Conservation (phyloP, 1,140 invertebrate genomes). For the Asbolus verrucosus region DNA sequence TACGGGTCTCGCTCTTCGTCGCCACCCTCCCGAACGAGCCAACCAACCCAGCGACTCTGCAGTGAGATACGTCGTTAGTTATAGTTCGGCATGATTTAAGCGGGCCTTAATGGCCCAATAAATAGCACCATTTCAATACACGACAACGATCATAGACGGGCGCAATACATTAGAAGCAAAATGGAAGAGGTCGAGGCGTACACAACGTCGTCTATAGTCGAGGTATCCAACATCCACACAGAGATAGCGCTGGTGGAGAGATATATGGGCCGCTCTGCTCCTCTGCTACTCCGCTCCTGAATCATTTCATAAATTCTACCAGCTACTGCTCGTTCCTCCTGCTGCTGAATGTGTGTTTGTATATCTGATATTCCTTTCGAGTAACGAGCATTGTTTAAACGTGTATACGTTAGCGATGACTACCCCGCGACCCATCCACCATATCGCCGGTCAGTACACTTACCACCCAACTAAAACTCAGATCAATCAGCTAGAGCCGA, state of each 20-base stretch:
- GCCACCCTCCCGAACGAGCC: conserved; percentile 35
- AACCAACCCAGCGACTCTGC: conserved; percentile 30
- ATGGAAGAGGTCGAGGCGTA: conserved; percentile 52
- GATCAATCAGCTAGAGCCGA: conserved; percentile 17
- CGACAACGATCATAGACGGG: conserved; percentile 62
- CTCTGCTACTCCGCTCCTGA: conserved; percentile 49
- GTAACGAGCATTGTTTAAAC: conserved; percentile 49
- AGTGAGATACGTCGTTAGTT: conserved; percentile 62
- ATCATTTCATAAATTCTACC: conserved; percentile 55
- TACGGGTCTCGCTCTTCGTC: conserved; percentile 46
- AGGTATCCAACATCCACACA: conserved; percentile 48
- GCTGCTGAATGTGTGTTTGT: conserved; percentile 42
- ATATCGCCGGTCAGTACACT: conserved; percentile 3
- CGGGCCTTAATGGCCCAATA: conserved; percentile 64
- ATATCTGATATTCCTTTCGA: conserved; percentile 49
- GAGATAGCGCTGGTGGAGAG: conserved; percentile 49
- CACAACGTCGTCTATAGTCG: conserved; percentile 55
- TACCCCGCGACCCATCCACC: conserved; percentile 3
- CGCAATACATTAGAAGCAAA: conserved; percentile 61
- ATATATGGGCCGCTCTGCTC: conserved; percentile 53
- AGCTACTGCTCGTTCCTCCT: conserved; percentile 36
- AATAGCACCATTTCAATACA: conserved; percentile 64
- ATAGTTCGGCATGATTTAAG: conserved; percentile 64
- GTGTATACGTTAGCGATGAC: conserved; percentile 44
- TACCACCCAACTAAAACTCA: neutral